These are phyloP conservation scores for Cydia fagiglandana DNA, from an alignment of 1,140 invertebrate genomes.

Conservation along the genomic window DNA sequence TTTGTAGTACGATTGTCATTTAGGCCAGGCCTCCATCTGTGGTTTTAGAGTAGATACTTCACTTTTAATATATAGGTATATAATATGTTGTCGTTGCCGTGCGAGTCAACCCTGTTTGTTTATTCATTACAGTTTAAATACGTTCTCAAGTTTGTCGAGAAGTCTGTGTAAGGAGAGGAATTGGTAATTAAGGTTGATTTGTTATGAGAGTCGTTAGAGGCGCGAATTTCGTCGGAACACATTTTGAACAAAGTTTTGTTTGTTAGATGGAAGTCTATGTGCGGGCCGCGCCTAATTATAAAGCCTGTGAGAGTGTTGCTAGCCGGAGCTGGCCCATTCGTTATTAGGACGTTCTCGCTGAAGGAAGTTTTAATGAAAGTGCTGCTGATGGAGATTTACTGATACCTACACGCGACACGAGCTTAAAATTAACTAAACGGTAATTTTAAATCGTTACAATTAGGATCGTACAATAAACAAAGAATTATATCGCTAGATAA, in stretches of 20 bases:
- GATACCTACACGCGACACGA: background rate
- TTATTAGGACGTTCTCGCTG: slow-evolving; percentile 19
- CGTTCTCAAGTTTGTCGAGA: slow-evolving; percentile 30
- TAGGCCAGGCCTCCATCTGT: too few species aligned
- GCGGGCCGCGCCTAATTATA: slow-evolving; percentile 38
- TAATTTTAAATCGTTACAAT: background rate
- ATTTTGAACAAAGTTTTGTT: slow-evolving; percentile 43
- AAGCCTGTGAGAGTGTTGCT: slow-evolving; percentile 36
- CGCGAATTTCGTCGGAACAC: slow-evolving; percentile 42
- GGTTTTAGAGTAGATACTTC: too few species aligned
- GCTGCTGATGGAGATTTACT: slow-evolving; percentile 7
- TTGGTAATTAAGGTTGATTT: slow-evolving; percentile 52
- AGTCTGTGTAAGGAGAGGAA: slow-evolving; percentile 36
- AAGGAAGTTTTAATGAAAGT: slow-evolving; percentile 28
- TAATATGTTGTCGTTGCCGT: background rate
- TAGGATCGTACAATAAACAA: too few species aligned
- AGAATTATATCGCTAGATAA: too few species aligned
- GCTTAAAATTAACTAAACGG: background rate
- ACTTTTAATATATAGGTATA: background rate
- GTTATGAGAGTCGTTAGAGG: slow-evolving; percentile 46
- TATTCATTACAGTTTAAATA: slow-evolving; percentile 37
- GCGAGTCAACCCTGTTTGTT: slow-evolving; percentile 10
- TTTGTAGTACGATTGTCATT: too few species aligned
- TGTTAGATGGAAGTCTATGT: slow-evolving; percentile 38
- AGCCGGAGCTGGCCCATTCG: slow-evolving; percentile 30